Evolutionary conservation across 2,888 invertebrate species (phyloP).

Genomic region (Torymus tubicola): DNA sequence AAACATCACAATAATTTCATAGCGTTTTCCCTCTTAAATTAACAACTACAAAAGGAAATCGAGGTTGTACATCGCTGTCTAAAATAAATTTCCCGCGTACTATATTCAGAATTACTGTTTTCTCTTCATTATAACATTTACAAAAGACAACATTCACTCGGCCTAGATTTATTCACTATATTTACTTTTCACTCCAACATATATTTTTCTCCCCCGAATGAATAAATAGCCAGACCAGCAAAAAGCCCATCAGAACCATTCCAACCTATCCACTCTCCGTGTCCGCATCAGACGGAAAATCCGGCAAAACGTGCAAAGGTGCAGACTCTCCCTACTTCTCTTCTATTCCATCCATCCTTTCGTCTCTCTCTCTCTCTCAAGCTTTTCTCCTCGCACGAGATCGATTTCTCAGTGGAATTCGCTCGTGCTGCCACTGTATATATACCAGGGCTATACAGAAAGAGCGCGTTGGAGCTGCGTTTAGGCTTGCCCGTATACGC

Average conservation of each 20-base stretch:
- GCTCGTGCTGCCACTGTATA: slow-evolving; percentile 11
- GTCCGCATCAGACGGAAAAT: slow-evolving; percentile 13
- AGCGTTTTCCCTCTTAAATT: no score
- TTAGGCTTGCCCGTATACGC: slow-evolving; percentile 61
- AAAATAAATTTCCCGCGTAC: no score
- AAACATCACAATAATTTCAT: no score
- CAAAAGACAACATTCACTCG: no score
- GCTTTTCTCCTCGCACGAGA: background rate
- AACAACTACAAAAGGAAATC: no score
- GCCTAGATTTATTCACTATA: no score
- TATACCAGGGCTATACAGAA: background rate
- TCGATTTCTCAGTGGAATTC: slow-evolving; percentile 34
- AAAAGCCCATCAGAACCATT: background rate
- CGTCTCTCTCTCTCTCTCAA: no score
- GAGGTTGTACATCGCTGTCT: no score
- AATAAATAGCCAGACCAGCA: background rate
- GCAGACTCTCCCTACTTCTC: background rate
- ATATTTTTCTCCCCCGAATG: no score
- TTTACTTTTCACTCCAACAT: no score
- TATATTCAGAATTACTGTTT: no score
- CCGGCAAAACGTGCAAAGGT: background rate
- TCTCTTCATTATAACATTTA: no score
- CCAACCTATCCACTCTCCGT: background rate
- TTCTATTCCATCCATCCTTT: background rate
- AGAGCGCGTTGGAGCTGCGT: slow-evolving; percentile 43